These are phyloP conservation scores for Prionailurus bengalensis DNA, from an alignment of 2,113 vertebrate genomes.

Conservation along the genomic window DNA sequence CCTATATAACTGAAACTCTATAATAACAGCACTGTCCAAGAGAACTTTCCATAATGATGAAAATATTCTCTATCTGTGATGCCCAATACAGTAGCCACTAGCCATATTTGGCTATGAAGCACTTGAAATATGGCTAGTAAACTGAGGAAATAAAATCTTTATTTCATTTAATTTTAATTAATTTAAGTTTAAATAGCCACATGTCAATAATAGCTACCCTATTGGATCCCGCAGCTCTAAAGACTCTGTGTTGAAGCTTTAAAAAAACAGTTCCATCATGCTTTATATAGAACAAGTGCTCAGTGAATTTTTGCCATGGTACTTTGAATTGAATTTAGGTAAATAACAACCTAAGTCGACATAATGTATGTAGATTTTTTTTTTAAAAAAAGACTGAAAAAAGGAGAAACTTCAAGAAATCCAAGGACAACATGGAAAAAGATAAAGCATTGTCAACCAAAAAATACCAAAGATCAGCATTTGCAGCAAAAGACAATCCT, in stretches of 20 bases:
- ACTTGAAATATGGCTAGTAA: neutral
- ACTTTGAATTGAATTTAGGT: neutral
- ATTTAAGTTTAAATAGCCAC: neutral
- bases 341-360: neutral
- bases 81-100: neutral
- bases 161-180: conserved; percentile 35
- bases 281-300: neutral
- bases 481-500: neutral
- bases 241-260: neutral
- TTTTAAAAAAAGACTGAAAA: neutral
- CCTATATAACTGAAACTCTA: neutral
- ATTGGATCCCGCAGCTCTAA: neutral
- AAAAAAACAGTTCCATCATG: neutral
- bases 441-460: neutral
- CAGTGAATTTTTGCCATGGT: neutral
- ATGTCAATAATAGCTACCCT: neutral
- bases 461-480: neutral
- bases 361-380: neutral
- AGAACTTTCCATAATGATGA: neutral
- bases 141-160: neutral
- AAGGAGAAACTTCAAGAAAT: conserved; percentile 30
- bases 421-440: conserved; percentile 6
- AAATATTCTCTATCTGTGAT: neutral
- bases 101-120: neutral
- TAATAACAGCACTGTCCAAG: neutral